Base-by-base conservation (phyloP, 2,797 vertebrate genomes). In the Intellagama lesueurii region DNA sequence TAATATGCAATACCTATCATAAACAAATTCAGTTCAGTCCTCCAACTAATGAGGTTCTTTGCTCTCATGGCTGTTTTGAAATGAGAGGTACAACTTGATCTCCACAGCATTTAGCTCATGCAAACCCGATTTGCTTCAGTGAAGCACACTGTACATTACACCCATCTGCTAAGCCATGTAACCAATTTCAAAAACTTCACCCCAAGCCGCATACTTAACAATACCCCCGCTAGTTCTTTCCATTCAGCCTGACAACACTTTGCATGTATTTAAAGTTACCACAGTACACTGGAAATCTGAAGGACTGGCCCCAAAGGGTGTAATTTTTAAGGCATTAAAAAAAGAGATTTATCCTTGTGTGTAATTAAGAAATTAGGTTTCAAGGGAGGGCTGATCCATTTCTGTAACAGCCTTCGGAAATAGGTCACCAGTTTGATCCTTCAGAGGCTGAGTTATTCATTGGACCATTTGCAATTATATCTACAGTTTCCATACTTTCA, bases 301-400 rank as follows among this genome's bases (percentile, higher is more conserved):
- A 64, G 16, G 16, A 28, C 47, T n/a, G 78, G 73, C 76, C 70
- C 73, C 79, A 78, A 16, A 85, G 70, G 64, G 32, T 28, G 5
- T 16, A 89, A 87, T 1, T 83, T 26, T 0, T 19, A 81, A 64
- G 85, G 0, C 70, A 47, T 0, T 75, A 44, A 85, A 86, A 56
- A 88, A 52, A n/a, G 16, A 89, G 8, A 89, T 1, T 56, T n/a
- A 24, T 75, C 32, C 73, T 78, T 88, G 83, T 81, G 78, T 89
- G 88, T 81, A 89, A 89, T 89, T 86, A 89, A 89, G 78, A 86
- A 89, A 89, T 81, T 75, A 89, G 88, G 66, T 30, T 89, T 56
- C 85, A 82, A 66, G 44, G 28, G 79, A 88, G 24, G 47, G 24
- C 22, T 32, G 72, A 81, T 92, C 82, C 8, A 22, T 76, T 52